Evolutionary conservation across 2,797 vertebrate species (phyloP).

Genomic region (Chelon labrosus): DNA sequence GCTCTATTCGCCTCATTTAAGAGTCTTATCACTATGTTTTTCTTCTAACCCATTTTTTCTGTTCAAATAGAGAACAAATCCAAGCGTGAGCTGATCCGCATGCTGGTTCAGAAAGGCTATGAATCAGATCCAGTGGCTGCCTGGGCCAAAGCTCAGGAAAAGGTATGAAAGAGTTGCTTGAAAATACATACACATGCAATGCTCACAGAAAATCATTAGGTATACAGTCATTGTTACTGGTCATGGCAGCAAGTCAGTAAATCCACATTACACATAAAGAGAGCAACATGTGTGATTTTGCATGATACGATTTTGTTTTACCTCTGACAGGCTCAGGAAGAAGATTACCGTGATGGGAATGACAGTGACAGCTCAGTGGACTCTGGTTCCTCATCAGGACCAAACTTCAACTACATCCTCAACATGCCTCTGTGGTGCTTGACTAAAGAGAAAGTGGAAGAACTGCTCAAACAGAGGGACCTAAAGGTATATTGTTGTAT

Average conservation of each 20-base stretch:
- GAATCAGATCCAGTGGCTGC: constrained; percentile 97
- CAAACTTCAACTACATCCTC: constrained; percentile 99
- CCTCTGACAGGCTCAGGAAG: constrained; percentile 82
- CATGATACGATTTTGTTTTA: not conserved
- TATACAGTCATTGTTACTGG: not conserved
- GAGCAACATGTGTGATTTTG: not conserved
- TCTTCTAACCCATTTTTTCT: not conserved
- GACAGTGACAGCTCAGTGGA: constrained; percentile 92
- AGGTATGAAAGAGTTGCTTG: constrained; percentile 68
- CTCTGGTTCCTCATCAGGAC: constrained; percentile 91
- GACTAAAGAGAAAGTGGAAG: constrained; percentile 97
- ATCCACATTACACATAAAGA: not conserved
- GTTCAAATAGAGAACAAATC: constrained; percentile 92
- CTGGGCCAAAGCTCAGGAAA: constrained; percentile 93
- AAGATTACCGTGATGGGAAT: constrained; percentile 88
- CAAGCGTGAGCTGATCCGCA: constrained; percentile 95
- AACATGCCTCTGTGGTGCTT: constrained; percentile 99
- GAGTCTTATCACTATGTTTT: not conserved
- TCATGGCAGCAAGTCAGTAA: not conserved
- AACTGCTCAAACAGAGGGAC: constrained; percentile 96
- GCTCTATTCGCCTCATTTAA: not conserved
- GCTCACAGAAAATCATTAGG: not conserved
- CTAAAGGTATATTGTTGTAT: constrained; percentile 84
- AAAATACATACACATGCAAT: not conserved
- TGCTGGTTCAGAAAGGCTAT: constrained; percentile 96